Conservation (phyloP, 2,113 vertebrate species). For the Carassius carassius region DNA sequence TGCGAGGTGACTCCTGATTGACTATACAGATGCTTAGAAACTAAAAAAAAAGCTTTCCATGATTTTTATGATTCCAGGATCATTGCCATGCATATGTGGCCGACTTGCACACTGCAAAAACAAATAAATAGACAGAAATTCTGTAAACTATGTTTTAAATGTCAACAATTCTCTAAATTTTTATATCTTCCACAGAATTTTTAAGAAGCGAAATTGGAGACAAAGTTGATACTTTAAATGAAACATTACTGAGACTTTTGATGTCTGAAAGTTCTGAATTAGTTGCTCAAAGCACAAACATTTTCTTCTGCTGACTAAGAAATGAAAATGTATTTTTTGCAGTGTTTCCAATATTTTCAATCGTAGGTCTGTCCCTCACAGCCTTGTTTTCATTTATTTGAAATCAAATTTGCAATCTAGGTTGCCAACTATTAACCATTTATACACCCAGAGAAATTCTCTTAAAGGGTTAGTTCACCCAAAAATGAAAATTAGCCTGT, state of each 20-base stretch:
- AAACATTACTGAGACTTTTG: neutral
- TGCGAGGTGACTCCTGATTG: slow-evolving; percentile 49
- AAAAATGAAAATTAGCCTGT: too few relatives aligned
- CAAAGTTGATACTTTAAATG: neutral
- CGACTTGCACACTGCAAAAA: neutral
- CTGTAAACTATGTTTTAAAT: neutral
- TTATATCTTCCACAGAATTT: neutral
- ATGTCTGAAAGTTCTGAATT: neutral
- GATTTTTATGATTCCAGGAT: neutral
- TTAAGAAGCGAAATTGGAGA: neutral
- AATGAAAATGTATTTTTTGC: neutral
- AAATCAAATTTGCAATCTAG: too few relatives aligned
- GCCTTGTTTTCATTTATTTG: too few relatives aligned
- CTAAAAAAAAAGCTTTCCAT: neutral
- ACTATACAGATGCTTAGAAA: slow-evolving; percentile 13
- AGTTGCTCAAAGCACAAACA: neutral
- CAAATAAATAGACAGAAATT: neutral
- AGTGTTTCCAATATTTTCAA: neutral
- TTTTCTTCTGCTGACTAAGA: neutral
- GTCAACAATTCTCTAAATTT: neutral
- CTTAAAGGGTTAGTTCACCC: too few relatives aligned
- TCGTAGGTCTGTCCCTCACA: neutral
- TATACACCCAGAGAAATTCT: neutral
- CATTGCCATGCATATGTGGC: neutral
- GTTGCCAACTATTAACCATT: neutral